Conservation (phyloP, 37 sponge, comb jelly and placozoan species). For the Cliona cf. orientalis region DNA sequence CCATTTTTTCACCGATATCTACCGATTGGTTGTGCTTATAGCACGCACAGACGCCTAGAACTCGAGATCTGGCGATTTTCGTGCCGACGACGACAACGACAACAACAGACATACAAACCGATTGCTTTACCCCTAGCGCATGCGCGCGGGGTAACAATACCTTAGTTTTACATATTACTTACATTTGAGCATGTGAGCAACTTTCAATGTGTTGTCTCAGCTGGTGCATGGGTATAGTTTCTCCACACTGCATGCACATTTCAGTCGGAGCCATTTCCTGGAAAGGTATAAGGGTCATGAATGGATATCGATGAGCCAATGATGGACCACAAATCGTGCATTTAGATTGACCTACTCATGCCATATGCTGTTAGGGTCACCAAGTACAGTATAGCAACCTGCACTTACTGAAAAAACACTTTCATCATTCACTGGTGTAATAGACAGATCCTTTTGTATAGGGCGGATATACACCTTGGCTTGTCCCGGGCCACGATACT, state of each 20-base stretch:
- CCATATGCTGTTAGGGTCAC: too few species aligned
- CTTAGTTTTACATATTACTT: not conserved
- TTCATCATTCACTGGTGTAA: not conserved
- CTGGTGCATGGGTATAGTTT: not conserved
- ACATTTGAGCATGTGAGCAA: not conserved
- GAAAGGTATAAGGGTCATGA: too few species aligned
- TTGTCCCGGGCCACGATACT: constrained; percentile 26
- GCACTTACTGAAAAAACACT: too few species aligned
- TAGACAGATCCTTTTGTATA: constrained; percentile 24
- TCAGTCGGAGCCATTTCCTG: not conserved
- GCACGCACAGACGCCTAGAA: too few species aligned
- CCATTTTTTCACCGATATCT: too few species aligned
- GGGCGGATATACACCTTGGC: constrained; percentile 62
- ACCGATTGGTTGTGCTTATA: too few species aligned
- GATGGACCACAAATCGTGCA: not conserved
- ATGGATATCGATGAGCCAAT: not conserved
- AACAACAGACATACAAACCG: too few species aligned
- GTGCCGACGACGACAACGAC: too few species aligned
- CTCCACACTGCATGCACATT: not conserved
- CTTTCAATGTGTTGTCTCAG: not conserved
- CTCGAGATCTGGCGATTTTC: too few species aligned
- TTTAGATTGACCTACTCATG: not conserved
- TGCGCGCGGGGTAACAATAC: too few species aligned
- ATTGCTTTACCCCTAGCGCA: too few species aligned
- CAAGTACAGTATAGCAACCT: too few species aligned